Evolutionary conservation across 2,797 vertebrate species (phyloP), one percentile per base, ranked within the genome.

Genomic region (Petrocephalus sullivani): DNA sequence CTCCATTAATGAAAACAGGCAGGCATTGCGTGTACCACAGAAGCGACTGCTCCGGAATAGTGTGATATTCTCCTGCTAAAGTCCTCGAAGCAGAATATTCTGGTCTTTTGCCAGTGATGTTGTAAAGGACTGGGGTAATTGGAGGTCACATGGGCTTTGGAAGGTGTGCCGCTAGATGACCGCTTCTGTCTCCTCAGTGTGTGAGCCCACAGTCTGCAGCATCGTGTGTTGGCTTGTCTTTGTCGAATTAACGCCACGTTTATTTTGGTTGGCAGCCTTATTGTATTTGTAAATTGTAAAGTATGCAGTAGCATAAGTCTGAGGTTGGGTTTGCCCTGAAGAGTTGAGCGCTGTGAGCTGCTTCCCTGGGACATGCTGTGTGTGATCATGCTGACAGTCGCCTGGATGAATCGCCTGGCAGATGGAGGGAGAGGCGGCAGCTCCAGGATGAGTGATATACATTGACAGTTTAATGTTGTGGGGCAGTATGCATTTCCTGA

Each of bases 391-490:
- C 75, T 81, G 41, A 81, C 41, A 7, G 41, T 81, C 75, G 16
- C 75, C 1, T 81, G 41, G 8, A 81, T 81, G 75, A 81, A 81
- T 81, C 19, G 0, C 0, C 41, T 81, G 75, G 75, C 75, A 49
- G 41, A 37, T 71, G 67, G 67, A 16, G 61, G 67, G 67, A 71
- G 33, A 37, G 33, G 16, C 12, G 4, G 1, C 14, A 71, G 33
- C 67, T 71, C 67, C 6, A 37, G 28, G 16, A 37, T 37, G 67
- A 37, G 33, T 71, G 67, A 71, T 71, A 71, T 37, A 71, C 28
- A 71, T 71, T 14, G 67, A 71, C 67, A 71, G 33, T 71, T 41
- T 71, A 71, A 71, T 71, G 67, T 71, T 71, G 64, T 71, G 64
- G 75, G 75, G 2, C 75, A 81, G 3, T 81, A 14, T n/a, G 75